phyloP scores from a whole-genome alignment of 2,113 vertebrate species.

The Microcebus jonahi region DNA sequence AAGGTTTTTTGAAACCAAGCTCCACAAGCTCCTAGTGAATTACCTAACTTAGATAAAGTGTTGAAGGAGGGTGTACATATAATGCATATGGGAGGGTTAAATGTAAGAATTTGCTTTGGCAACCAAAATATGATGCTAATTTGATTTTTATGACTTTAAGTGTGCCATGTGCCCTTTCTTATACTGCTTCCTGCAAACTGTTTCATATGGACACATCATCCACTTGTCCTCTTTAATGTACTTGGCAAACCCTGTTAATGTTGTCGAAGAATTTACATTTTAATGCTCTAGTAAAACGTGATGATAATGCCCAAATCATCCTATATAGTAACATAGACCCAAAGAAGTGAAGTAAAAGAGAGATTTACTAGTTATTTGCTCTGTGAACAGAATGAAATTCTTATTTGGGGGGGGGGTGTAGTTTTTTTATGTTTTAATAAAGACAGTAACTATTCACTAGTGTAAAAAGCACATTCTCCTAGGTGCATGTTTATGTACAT shows the following conservation, averaged over 20 bases:
- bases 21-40: neutral
- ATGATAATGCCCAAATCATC: neutral
- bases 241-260: neutral
- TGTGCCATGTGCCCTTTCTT: neutral
- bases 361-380: neutral
- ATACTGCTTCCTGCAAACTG: neutral
- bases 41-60: neutral
- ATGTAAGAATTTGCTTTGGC: conserved; percentile 76
- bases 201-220: neutral
- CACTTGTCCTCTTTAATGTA: neutral
- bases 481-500: neutral
- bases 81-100: neutral
- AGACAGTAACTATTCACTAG: neutral
- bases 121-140: conserved; percentile 63
- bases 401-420: neutral
- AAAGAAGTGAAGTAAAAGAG: neutral
- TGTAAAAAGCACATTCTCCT: neutral
- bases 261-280: neutral
- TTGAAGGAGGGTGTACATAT: neutral
- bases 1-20: conserved; percentile 36
- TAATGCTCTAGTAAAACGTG: neutral
- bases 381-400: neutral
- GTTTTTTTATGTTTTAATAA: neutral
- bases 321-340: neutral
- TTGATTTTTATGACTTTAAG: neutral